A percentile compares a stretch with the other conserved stretches of the same genome.
These are phyloP conservation scores for Takifugu ocellatus DNA, from an alignment of 2,797 vertebrate genomes.

Conservation along the genomic window DNA sequence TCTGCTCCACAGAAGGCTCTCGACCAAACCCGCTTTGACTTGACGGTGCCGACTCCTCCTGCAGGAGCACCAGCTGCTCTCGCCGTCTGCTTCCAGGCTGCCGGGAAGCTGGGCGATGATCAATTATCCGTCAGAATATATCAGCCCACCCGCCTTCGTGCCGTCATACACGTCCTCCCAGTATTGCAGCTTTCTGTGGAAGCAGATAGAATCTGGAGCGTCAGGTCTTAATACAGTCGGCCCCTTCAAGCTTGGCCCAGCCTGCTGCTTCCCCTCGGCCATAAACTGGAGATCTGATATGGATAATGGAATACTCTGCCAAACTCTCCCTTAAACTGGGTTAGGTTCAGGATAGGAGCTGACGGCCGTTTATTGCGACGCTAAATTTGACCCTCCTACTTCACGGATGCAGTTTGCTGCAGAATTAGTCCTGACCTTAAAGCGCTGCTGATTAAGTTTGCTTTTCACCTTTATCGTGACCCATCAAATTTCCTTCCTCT, in stretches of 20 bases:
- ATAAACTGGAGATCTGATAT: slow-evolving; percentile 16
- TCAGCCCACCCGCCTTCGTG: slow-evolving; percentile 39
- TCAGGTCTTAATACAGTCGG: slow-evolving; percentile 34
- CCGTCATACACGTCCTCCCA: slow-evolving; percentile 26
- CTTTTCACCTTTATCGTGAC: no score
- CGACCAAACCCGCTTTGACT: slow-evolving; percentile 34
- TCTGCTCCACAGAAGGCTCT: slow-evolving; percentile 7
- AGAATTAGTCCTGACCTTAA: no score
- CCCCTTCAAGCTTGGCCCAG: slow-evolving; percentile 16
- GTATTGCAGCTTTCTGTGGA: slow-evolving; percentile 39
- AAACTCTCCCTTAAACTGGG: background rate
- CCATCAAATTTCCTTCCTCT: no score
- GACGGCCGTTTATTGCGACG: no score
- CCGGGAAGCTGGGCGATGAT: slow-evolving; percentile 29
- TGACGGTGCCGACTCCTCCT: slow-evolving; percentile 47
- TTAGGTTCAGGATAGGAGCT: no score
- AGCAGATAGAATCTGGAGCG: slow-evolving; percentile 24
- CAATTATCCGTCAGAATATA: slow-evolving; percentile 43
- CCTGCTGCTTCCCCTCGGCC: slow-evolving; percentile 10
- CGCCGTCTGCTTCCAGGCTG: slow-evolving; percentile 37
- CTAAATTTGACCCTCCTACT: no score
- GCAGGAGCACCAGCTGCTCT: slow-evolving; percentile 45
- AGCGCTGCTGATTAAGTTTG: no score
- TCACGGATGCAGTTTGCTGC: no score
- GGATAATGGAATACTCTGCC: slow-evolving; percentile 7